phyloP scores from a whole-genome alignment of 2,113 vertebrate species.

The Gasterosteus nipponicus region DNA sequence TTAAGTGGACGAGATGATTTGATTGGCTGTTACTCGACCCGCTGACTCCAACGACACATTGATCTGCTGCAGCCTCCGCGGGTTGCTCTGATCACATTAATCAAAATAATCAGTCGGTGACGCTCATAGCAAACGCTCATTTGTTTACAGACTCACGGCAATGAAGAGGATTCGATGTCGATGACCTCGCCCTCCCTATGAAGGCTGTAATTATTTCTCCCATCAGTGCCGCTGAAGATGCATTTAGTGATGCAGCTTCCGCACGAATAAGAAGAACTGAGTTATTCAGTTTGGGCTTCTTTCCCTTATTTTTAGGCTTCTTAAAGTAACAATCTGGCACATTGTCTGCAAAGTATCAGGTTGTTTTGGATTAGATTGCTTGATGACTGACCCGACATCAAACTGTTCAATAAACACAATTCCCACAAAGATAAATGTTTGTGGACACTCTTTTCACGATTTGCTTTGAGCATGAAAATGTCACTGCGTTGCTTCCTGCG shows the following conservation, averaged over 20 bases:
- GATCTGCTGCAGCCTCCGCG: background rate
- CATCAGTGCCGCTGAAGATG: background rate
- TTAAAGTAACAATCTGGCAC: background rate
- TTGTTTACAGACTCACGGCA: background rate
- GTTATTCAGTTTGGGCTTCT: background rate
- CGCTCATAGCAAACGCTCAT: background rate
- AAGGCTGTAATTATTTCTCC: background rate
- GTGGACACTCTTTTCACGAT: too few species aligned
- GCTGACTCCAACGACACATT: background rate
- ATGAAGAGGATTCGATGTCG: background rate
- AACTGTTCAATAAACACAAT: background rate
- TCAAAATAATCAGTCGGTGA: background rate
- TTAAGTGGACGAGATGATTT: background rate
- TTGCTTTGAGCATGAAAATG: background rate
- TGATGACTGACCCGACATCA: too few species aligned
- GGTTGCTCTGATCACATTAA: background rate
- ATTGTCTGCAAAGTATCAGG: background rate
- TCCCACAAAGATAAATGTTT: too few species aligned
- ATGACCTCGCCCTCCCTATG: background rate
- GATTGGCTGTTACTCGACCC: background rate
- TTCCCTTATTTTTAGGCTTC: background rate
- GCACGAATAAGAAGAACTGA: too few species aligned
- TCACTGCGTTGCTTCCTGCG: too few species aligned
- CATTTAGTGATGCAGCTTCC: conserved; percentile 2
- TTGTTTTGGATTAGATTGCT: background rate